A percentile compares a stretch with the other conserved stretches of the same genome.
phyloP scores from a whole-genome alignment of 2,797 vertebrate genomes.

The Merluccius polli region DNA sequence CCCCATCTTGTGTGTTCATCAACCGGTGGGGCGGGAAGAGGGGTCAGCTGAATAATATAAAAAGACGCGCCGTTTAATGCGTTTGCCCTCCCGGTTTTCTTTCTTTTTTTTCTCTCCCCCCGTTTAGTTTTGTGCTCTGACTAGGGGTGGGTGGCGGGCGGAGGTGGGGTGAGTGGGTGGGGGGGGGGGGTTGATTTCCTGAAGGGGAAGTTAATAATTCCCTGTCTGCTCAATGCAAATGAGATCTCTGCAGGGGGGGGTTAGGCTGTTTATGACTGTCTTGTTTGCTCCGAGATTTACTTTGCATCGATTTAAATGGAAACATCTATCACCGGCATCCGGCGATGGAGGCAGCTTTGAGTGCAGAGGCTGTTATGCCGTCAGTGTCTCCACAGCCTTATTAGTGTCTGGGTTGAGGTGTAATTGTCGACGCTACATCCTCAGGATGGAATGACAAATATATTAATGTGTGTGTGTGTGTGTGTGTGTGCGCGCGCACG shows the following conservation, averaged over 20 bases:
- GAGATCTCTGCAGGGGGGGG: conserved; percentile 45
- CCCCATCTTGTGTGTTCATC: background rate
- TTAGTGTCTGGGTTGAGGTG: conserved; percentile 25
- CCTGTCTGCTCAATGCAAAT: conserved; percentile 49
- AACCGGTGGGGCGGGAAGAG: background rate
- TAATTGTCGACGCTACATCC: background rate
- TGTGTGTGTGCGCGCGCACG: too few relatives aligned
- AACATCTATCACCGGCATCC: conserved; percentile 60
- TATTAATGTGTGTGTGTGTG: background rate
- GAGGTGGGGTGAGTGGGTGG: background rate
- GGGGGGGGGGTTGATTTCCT: conserved; percentile 14
- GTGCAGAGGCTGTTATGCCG: conserved; percentile 43
- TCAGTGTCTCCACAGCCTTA: conserved; percentile 45
- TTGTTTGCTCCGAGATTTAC: conserved; percentile 55
- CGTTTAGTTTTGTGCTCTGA: background rate
- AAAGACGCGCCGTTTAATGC: background rate
- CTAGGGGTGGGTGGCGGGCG: background rate
- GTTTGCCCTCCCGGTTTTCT: background rate
- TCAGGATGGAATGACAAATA: background rate
- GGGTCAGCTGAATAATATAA: background rate
- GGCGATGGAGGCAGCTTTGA: conserved; percentile 37
- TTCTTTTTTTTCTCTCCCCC: too few relatives aligned
- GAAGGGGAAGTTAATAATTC: conserved; percentile 36
- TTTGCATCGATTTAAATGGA: conserved; percentile 50
- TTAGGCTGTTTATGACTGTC: conserved; percentile 52